phyloP scores from a whole-genome alignment of 2,113 vertebrate species.

The Pterocles burchelli region DNA sequence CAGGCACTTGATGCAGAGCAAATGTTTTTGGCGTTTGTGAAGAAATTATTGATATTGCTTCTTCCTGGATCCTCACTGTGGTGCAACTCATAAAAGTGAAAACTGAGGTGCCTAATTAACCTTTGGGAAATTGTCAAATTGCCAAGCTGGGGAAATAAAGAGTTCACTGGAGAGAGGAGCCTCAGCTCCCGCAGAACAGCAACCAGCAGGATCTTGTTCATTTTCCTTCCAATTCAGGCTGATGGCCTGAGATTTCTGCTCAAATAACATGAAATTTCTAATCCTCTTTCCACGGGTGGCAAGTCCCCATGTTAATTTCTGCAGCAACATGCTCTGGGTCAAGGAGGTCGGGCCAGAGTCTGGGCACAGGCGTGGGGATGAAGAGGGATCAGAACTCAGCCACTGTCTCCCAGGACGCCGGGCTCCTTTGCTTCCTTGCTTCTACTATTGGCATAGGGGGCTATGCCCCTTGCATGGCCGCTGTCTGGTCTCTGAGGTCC shows the following conservation, averaged over 20 bases:
- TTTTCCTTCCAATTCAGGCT: not conserved
- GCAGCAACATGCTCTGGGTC: not conserved
- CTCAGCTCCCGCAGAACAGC: not conserved
- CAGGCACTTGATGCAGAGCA: not conserved
- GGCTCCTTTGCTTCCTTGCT: not conserved
- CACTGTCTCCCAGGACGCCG: not conserved
- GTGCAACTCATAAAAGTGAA: not conserved
- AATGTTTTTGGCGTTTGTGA: slow-evolving; percentile 24
- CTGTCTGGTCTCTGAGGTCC: fast-evolving
- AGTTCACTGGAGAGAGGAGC: fast-evolving
- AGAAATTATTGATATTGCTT: slow-evolving; percentile 27
- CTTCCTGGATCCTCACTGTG: not conserved
- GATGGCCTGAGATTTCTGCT: not conserved
- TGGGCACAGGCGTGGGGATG: fast-evolving
- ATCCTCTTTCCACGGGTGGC: not conserved
- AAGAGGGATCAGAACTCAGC: fast-evolving
- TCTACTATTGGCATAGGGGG: not conserved
- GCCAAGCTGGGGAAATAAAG: not conserved
- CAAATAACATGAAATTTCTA: not conserved
- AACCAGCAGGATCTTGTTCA: not conserved
- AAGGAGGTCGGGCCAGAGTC: not conserved
- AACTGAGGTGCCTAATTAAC: slow-evolving; percentile 48
- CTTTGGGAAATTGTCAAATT: slow-evolving; percentile 7
- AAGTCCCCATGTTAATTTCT: not conserved
- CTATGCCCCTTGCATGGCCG: not conserved